Evolutionary conservation across 2,888 invertebrate species (phyloP).

Genomic region (Meloe dianella): DNA sequence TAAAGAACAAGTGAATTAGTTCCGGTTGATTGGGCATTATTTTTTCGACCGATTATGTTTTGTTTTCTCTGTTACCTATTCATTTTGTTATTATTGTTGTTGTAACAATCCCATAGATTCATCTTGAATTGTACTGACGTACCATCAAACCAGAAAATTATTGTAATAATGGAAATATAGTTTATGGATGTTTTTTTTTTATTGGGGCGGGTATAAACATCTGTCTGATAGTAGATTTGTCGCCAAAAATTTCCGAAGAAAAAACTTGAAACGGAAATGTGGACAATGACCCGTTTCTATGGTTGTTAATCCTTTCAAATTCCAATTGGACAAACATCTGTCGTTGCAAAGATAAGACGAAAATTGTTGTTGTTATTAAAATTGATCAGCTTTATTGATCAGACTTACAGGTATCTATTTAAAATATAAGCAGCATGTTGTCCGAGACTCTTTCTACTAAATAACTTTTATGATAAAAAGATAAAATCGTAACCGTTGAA

Average conservation of each 20-base stretch:
- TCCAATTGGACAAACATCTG: conserved; percentile 21
- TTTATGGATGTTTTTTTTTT: conserved; percentile 8
- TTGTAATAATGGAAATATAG: conserved; percentile 27
- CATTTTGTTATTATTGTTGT: conserved; percentile 21
- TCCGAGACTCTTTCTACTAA: conserved; percentile 9
- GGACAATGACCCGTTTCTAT: conserved; percentile 16
- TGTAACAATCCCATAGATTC: conserved; percentile 17
- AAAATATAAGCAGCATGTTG: conserved; percentile 6
- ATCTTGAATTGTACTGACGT: conserved; percentile 14
- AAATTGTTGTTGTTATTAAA: conserved; percentile 17
- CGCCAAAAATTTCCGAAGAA: background rate
- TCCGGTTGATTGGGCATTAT: conserved; percentile 23
- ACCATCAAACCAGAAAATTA: conserved; percentile 32
- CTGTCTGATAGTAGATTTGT: conserved; percentile 16
- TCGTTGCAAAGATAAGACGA: conserved; percentile 18
- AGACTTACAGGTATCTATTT: background rate
- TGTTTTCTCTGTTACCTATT: conserved; percentile 21
- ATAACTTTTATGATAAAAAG: conserved; percentile 29
- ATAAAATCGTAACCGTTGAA: conserved; percentile 29
- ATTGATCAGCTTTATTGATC: conserved; percentile 16
- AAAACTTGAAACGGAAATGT: conserved; percentile 23
- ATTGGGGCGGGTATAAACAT: conserved; percentile 18
- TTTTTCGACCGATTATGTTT: conserved; percentile 15
- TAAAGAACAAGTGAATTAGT: conserved; percentile 28
- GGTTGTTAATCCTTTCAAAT: conserved; percentile 21